A percentile compares a stretch with the other conserved stretches of the same genome.
Evolutionary conservation across 2,888 invertebrate species (phyloP).

Genomic region (Fragum sueziense): DNA sequence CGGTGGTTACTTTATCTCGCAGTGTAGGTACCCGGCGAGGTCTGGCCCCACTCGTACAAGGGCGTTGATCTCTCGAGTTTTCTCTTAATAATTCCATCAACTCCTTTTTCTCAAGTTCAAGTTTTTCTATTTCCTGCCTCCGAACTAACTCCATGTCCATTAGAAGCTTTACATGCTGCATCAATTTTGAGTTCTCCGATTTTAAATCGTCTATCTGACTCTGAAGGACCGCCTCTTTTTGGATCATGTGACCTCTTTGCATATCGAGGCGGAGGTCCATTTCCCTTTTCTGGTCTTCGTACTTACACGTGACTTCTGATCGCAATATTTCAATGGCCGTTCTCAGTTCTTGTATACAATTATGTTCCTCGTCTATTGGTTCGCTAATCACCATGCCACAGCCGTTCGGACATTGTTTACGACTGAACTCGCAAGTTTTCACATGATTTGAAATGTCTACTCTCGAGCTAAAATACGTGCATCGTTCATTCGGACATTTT

Average conservation of each 20-base stretch:
- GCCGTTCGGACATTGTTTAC: constrained; percentile 70
- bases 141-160: constrained; percentile 69
- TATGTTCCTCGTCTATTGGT: constrained; percentile 69
- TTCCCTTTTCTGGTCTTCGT: constrained; percentile 73
- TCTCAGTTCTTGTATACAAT: constrained; percentile 74
- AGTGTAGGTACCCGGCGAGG: background rate
- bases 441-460: constrained; percentile 64
- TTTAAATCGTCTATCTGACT: constrained; percentile 70
- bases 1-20: constrained; percentile 33
- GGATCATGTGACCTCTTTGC: constrained; percentile 77
- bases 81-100: constrained; percentile 64
- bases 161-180: constrained; percentile 66
- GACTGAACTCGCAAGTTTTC: constrained; percentile 60
- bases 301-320: constrained; percentile 72
- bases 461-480: constrained; percentile 56
- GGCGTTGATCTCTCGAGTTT: constrained; percentile 4
- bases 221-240: constrained; percentile 72
- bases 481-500: constrained; percentile 70
- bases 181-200: constrained; percentile 64
- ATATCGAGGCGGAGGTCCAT: constrained; percentile 75
- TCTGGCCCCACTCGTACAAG: background rate
- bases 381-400: constrained; percentile 69
- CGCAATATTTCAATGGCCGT: constrained; percentile 71
- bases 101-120: constrained; percentile 70
- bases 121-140: constrained; percentile 68